Conservation (phyloP, 1,140 invertebrate species). For the Meloidogyne hapla region DNA sequence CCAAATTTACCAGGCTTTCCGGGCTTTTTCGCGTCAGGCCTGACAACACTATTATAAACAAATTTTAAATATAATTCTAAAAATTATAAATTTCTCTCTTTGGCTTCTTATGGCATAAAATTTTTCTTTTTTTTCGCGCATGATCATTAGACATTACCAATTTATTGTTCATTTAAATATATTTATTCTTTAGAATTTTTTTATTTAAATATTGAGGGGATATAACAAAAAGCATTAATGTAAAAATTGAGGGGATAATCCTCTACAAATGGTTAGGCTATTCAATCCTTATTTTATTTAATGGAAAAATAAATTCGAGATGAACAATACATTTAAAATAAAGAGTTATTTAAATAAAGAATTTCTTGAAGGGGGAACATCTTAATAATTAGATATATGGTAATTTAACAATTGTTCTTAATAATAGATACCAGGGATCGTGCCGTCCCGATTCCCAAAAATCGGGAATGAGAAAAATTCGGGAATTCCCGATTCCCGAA, state of each 20-base stretch:
- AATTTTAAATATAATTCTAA: too few relatives aligned
- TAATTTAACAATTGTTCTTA: too few relatives aligned
- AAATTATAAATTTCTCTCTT: too few relatives aligned
- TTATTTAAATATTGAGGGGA: background rate
- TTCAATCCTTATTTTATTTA: background rate
- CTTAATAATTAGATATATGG: too few relatives aligned
- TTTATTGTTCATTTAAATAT: background rate
- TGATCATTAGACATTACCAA: background rate
- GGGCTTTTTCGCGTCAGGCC: too few relatives aligned
- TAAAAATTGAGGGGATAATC: background rate
- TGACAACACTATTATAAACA: too few relatives aligned
- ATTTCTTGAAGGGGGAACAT: background rate
- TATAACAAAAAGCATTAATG: background rate
- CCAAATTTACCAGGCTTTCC: too few relatives aligned
- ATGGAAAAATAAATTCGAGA: background rate
- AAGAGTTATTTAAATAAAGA: background rate
- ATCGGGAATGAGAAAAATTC: too few relatives aligned
- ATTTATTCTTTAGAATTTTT: conserved; percentile 12
- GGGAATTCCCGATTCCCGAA: too few relatives aligned
- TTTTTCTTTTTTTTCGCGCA: background rate
- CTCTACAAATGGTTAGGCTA: conserved; percentile 5
- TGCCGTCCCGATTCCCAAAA: too few relatives aligned
- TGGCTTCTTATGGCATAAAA: too few relatives aligned
- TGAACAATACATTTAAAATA: background rate
- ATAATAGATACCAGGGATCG: too few relatives aligned